phyloP scores from a whole-genome alignment of 2,888 invertebrate species.

The Mythimna lalbum region DNA sequence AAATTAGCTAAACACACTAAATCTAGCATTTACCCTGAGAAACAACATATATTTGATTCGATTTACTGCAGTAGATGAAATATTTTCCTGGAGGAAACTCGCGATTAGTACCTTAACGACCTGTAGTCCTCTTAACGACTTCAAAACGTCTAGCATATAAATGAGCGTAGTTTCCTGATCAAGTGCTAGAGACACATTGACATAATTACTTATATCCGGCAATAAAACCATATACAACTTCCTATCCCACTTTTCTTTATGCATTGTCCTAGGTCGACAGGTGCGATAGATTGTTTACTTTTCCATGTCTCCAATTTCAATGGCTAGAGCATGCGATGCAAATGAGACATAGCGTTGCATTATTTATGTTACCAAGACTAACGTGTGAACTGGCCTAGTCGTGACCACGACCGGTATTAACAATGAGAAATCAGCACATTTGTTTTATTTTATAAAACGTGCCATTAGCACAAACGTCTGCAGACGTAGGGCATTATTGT shows the following conservation, averaged over 20 bases:
- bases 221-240: conserved; percentile 41
- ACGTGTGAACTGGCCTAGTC: conserved; percentile 65
- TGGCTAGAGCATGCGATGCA: conserved; percentile 40
- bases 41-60: too few relatives aligned
- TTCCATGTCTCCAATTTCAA: conserved; percentile 47
- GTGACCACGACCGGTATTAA: conserved; percentile 56
- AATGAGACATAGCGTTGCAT: conserved; percentile 55
- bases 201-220: conserved; percentile 57
- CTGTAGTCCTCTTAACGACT: conserved; percentile 11
- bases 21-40: too few relatives aligned
- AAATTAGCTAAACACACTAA: too few relatives aligned
- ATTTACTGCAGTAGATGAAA: too few relatives aligned
- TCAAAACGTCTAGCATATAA: conserved; percentile 51
- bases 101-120: too few relatives aligned
- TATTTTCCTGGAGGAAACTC: too few relatives aligned
- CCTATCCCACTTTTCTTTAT: conserved; percentile 33
- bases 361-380: conserved; percentile 49
- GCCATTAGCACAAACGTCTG: conserved; percentile 31
- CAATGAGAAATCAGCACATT: conserved; percentile 41
- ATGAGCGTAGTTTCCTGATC: conserved; percentile 52
- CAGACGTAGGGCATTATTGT: conserved; percentile 30
- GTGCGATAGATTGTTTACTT: conserved; percentile 51
- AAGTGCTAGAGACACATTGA: conserved; percentile 48
- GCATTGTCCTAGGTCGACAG: conserved; percentile 42
- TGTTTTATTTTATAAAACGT: conserved; percentile 59